Conservation (phyloP, 2,113 vertebrate genomes). For the Sardina pilchardus region DNA sequence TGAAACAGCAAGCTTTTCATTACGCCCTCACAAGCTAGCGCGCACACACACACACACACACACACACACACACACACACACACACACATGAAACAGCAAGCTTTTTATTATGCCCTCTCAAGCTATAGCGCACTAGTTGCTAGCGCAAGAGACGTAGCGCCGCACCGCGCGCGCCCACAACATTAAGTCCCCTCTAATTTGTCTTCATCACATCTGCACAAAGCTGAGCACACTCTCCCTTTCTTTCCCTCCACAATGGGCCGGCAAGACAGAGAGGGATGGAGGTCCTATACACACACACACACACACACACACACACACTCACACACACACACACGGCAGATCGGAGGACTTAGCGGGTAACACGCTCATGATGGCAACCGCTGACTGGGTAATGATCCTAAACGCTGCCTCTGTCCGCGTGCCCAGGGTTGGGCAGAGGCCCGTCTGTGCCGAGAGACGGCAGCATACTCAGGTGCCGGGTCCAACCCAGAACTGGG, state of each 20-base stretch:
- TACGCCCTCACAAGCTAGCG: slow-evolving; percentile 31
- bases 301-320: too few relatives aligned
- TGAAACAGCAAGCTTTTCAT: slow-evolving; percentile 36
- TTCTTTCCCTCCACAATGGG: not conserved
- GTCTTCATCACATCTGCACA: slow-evolving; percentile 45
- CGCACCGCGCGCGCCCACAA: too few relatives aligned
- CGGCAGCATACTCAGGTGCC: not conserved
- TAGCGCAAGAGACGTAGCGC: too few relatives aligned
- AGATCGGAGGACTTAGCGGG: not conserved
- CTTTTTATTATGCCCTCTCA: too few relatives aligned
- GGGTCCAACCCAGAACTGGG: too few relatives aligned
- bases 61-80: too few relatives aligned
- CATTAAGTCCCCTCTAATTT: slow-evolving; percentile 39
- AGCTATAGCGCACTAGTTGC: too few relatives aligned
- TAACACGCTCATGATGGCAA: slow-evolving; percentile 27
- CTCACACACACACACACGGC: too few relatives aligned
- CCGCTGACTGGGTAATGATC: slow-evolving; percentile 32
- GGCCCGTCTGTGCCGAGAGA: not conserved
- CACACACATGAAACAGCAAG: too few relatives aligned
- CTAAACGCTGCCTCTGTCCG: not conserved
- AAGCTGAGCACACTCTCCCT: not conserved
- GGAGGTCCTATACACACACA: too few relatives aligned
- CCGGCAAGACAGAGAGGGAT: not conserved
- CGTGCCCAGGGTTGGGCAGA: not conserved
- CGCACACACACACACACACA: too few relatives aligned